These are phyloP conservation scores for Tipula helvola DNA, from an alignment of 2,888 invertebrate species.

Conservation along the genomic window DNA sequence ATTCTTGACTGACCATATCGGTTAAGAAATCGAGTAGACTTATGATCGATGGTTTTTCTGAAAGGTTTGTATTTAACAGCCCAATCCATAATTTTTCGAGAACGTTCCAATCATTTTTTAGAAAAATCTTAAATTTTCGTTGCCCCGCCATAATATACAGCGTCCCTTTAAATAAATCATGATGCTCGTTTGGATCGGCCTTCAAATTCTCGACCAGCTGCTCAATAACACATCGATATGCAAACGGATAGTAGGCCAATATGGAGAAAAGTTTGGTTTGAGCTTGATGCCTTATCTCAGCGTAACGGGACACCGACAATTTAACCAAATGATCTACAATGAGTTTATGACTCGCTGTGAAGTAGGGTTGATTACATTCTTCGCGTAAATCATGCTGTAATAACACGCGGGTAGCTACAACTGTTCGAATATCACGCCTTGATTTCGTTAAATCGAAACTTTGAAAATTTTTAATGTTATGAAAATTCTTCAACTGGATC, in stretches of 20 bases:
- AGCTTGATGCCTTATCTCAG: conserved; percentile 46
- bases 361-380: conserved; percentile 22
- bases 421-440: conserved; percentile 45
- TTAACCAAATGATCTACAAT: conserved; percentile 44
- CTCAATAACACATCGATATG: conserved; percentile 53
- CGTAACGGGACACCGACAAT: conserved; percentile 18
- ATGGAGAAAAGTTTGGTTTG: conserved; percentile 52
- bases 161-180: conserved; percentile 66
- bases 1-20: conserved; percentile 44
- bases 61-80: conserved; percentile 61
- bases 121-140: conserved; percentile 14
- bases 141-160: conserved; percentile 48
- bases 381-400: conserved; percentile 18
- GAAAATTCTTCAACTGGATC: conserved; percentile 51
- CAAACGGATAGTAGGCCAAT: conserved; percentile 53
- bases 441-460: conserved; percentile 51
- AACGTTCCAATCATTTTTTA: conserved; percentile 60
- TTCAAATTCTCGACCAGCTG: conserved; percentile 46
- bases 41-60: conserved; percentile 74
- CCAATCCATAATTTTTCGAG: conserved; percentile 64
- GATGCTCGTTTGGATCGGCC: conserved; percentile 45
- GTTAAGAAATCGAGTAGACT: conserved; percentile 43
- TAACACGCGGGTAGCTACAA: conserved; percentile 49
- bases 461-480: conserved; percentile 45
- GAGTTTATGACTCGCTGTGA: conserved; percentile 47